phyloP scores from a whole-genome alignment of 2,797 vertebrate genomes.

The Dryobates pubescens region DNA sequence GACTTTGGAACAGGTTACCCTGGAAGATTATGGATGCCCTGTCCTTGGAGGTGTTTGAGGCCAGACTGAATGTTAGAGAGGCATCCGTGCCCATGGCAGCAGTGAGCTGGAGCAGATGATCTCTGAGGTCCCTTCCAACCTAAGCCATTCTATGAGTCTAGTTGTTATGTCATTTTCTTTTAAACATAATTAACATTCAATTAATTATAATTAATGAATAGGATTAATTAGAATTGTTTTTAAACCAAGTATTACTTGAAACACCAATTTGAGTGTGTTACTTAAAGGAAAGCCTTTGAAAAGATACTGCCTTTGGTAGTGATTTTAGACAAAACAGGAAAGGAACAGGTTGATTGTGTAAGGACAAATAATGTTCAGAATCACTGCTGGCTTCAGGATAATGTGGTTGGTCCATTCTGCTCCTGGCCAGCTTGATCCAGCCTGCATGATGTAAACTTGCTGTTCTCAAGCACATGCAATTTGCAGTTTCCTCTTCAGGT shows the following conservation, averaged over 20 bases:
- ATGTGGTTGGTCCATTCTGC: rapidly evolving
- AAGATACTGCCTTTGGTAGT: background rate
- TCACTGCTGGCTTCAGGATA: background rate
- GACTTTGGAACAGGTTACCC: too few species aligned
- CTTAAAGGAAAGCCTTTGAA: background rate
- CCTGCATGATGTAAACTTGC: background rate
- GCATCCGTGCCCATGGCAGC: too few species aligned
- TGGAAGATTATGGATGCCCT: too few species aligned
- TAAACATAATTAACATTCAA: too few species aligned
- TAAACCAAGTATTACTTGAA: background rate
- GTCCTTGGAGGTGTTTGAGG: too few species aligned
- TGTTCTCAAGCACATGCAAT: background rate
- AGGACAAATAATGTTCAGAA: background rate
- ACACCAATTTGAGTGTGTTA: background rate
- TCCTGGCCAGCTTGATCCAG: background rate
- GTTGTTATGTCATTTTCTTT: background rate
- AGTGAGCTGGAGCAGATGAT: too few species aligned
- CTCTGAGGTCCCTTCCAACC: too few species aligned
- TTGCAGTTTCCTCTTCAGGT: conserved; percentile 27
- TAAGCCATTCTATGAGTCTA: too few species aligned
- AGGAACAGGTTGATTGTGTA: background rate
- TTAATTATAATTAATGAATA: too few species aligned
- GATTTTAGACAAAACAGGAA: background rate
- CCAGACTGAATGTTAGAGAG: too few species aligned
- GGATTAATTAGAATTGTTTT: background rate